A percentile compares a stretch with the other conserved stretches of the same genome.
These are phyloP conservation scores for Echinometra lucunter DNA, from an alignment of 53 echinoderm and acorn worm genomes.

Conservation along the genomic window DNA sequence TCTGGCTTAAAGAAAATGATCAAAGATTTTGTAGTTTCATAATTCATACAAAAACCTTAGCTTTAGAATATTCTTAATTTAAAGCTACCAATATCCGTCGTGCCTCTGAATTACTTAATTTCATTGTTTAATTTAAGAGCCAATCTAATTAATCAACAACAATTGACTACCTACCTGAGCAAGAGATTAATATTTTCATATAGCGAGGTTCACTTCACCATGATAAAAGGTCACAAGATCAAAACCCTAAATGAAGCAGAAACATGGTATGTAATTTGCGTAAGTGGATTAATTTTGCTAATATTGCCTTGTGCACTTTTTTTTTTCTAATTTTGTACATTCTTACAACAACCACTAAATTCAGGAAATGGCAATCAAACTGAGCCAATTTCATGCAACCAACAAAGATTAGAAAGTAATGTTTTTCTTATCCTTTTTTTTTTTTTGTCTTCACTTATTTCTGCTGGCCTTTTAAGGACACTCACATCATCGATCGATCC, in stretches of 20 bases:
- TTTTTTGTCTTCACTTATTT: not conserved
- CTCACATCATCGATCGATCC: not conserved
- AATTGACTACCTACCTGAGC: not conserved
- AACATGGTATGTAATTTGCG: not conserved
- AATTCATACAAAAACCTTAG: not conserved
- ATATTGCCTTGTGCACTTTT: not conserved
- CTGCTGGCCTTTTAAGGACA: conserved; percentile 32
- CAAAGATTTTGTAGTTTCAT: not conserved
- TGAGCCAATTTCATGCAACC: not conserved
- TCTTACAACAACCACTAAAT: not conserved
- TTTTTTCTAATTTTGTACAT: not conserved
- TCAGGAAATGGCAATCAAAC: not conserved
- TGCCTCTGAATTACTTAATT: not conserved
- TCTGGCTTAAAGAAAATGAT: too few species aligned
- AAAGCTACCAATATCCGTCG: not conserved
- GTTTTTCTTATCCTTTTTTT: not conserved
- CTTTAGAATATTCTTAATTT: not conserved
- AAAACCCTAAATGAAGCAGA: not conserved
- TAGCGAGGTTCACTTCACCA: not conserved
- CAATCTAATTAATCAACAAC: not conserved
- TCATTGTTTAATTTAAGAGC: not conserved
- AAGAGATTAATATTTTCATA: not conserved
- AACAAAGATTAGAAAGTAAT: not conserved
- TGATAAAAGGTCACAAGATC: not conserved
- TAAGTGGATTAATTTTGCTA: not conserved